Percentiles rank a stretch among this genome's conserved stretches.
Conservation (phyloP, 2,888 invertebrate species). For the Acleris holmiana region DNA sequence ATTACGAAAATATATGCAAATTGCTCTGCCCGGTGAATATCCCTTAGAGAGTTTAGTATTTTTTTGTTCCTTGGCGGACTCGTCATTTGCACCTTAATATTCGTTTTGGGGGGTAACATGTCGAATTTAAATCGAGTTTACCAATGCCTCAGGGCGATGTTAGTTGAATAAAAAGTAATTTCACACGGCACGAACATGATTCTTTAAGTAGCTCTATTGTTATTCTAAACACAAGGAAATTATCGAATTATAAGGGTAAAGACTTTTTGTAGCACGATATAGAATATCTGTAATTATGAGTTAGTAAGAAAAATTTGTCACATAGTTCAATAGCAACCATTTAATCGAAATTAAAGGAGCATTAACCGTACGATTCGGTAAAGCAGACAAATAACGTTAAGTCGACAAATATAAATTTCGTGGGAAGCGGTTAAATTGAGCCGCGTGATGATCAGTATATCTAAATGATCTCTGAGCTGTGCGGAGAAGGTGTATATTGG, state of each 20-base stretch:
- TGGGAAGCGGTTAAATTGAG: constrained; percentile 72
- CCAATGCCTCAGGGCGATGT: constrained; percentile 58
- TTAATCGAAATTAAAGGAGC: constrained; percentile 64
- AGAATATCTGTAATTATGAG: constrained; percentile 11
- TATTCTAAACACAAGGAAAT: constrained; percentile 56
- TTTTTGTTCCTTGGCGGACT: constrained; percentile 67
- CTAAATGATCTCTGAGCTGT: constrained; percentile 60
- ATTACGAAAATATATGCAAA: constrained; percentile 81
- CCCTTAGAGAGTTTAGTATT: constrained; percentile 61
- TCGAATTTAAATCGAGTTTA: constrained; percentile 72
- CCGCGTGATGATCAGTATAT: constrained; percentile 50
- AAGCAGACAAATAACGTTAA: constrained; percentile 72
- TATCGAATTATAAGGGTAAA: constrained; percentile 38
- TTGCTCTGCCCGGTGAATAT: constrained; percentile 67
- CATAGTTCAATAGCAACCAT: constrained; percentile 54
- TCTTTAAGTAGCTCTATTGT: constrained; percentile 45
- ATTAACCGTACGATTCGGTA: constrained; percentile 72
- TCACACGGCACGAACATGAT: constrained; percentile 61
- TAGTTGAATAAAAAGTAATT: constrained; percentile 68
- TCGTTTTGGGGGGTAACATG: constrained; percentile 73
- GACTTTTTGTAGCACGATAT: not conserved
- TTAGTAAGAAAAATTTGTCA: constrained; percentile 21
- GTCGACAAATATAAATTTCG: constrained; percentile 78
- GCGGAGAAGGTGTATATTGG: constrained; percentile 66
- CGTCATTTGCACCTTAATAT: constrained; percentile 79